Percentiles rank a stretch among this genome's conserved stretches.
Evolutionary conservation across 2,888 invertebrate genomes (phyloP).

Genomic region (Perdita meconis): DNA sequence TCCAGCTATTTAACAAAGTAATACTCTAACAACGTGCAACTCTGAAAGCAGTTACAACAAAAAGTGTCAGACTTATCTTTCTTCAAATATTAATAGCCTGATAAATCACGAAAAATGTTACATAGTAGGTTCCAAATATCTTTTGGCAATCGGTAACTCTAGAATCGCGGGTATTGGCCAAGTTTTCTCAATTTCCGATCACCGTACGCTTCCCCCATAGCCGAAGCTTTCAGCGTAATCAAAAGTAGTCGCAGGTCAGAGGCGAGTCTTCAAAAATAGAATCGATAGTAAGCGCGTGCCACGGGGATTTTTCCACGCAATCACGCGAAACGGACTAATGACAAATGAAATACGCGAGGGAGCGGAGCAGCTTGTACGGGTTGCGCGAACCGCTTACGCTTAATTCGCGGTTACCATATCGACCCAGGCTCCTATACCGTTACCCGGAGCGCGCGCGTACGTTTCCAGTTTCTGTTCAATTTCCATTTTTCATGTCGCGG

Average conservation of each 20-base stretch:
- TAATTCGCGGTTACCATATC: conserved; percentile 9
- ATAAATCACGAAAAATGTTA: too few relatives aligned
- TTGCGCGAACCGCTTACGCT: conserved; percentile 9
- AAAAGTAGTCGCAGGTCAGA: background rate
- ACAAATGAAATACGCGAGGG: background rate
- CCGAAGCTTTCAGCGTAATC: conserved; percentile 9
- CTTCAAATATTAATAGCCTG: too few relatives aligned
- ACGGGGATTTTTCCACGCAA: conserved; percentile 12
- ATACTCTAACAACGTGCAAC: too few relatives aligned
- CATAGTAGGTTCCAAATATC: too few relatives aligned
- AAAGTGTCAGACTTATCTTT: too few relatives aligned
- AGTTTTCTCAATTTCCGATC: too few relatives aligned
- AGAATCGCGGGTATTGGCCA: too few relatives aligned
- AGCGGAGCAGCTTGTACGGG: background rate
- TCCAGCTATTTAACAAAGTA: too few relatives aligned
- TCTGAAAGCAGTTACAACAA: too few relatives aligned
- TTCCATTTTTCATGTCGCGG: conserved; percentile 36
- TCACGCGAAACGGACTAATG: conserved; percentile 10
- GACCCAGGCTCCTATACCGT: conserved; percentile 21
- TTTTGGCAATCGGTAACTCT: too few relatives aligned
- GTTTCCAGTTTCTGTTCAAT: conserved; percentile 33
- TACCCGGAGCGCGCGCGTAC: background rate
- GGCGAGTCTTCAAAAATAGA: conserved; percentile 1
- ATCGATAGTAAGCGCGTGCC: conserved; percentile 2
- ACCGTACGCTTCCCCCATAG: too few relatives aligned